These are phyloP conservation scores for Drosophila oshimai DNA, from an alignment of 1,140 invertebrate species.

Conservation along the genomic window DNA sequence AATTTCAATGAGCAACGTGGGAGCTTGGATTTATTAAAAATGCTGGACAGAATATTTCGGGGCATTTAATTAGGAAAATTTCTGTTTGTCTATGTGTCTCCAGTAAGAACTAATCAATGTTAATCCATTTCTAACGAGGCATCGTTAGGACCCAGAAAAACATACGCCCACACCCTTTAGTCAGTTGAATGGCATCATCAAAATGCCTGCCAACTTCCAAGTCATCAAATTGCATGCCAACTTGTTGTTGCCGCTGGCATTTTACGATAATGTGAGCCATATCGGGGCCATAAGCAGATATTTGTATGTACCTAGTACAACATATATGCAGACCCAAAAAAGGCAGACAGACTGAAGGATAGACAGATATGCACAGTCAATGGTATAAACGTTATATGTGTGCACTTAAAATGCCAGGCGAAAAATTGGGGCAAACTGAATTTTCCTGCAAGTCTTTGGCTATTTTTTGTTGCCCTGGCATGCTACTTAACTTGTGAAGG, in stretches of 20 bases:
- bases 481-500: slow-evolving; percentile 1
- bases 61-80: slow-evolving; percentile 44
- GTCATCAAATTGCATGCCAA: slow-evolving; percentile 73
- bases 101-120: slow-evolving; percentile 65
- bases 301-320: too few relatives aligned
- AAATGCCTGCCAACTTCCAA: slow-evolving; percentile 60
- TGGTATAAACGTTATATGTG: slow-evolving; percentile 23
- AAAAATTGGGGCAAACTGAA: slow-evolving; percentile 18
- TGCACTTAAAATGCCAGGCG: slow-evolving; percentile 35
- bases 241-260: slow-evolving; percentile 46
- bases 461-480: slow-evolving; percentile 17
- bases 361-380: slow-evolving; percentile 12
- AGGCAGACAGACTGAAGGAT: neutral
- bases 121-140: slow-evolving; percentile 76
- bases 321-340: too few relatives aligned
- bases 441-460: slow-evolving; percentile 2
- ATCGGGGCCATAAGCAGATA: slow-evolving; percentile 68
- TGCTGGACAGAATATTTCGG: slow-evolving; percentile 13
- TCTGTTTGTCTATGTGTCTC: neutral
- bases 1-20: slow-evolving; percentile 31
- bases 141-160: slow-evolving; percentile 46
- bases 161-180: slow-evolving; percentile 22
- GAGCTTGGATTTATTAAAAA: slow-evolving; percentile 49
- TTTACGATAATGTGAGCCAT: slow-evolving; percentile 72
- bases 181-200: slow-evolving; percentile 55